A percentile compares a stretch with the other conserved stretches of the same genome.
Evolutionary conservation across 2,113 vertebrate species (phyloP).

Genomic region (Marmota flaviventris): DNA sequence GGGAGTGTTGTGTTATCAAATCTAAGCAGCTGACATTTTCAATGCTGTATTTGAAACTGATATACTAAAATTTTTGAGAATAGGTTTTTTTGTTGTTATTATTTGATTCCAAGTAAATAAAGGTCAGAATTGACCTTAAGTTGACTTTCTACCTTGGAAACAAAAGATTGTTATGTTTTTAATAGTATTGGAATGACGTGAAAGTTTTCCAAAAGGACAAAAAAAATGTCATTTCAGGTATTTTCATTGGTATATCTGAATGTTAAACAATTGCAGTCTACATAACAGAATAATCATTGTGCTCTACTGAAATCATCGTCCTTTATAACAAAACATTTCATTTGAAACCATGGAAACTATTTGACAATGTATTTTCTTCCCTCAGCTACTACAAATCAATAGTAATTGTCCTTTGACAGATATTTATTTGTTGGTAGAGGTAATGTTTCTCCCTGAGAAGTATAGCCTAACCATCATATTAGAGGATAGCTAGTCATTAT

Average conservation of each 20-base stretch:
- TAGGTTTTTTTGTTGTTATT: neutral
- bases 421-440: neutral
- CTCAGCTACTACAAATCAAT: neutral
- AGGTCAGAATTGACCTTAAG: neutral
- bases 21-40: neutral
- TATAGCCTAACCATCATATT: neutral
- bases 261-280: neutral
- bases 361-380: conserved; percentile 9
- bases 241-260: conserved; percentile 13
- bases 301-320: neutral
- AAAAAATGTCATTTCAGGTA: neutral
- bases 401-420: conserved; percentile 1
- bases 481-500: neutral
- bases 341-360: conserved; percentile 37
- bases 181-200: neutral
- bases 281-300: neutral
- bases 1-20: neutral
- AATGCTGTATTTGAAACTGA: neutral
- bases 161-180: neutral
- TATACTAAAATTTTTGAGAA: neutral
- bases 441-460: neutral
- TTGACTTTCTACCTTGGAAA: neutral
- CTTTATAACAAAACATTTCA: conserved; percentile 25
- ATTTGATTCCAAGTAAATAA: conserved; percentile 7
- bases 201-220: conserved; percentile 44